Conservation (phyloP, 2,113 vertebrate genomes). For the Corythornis vintsioides region DNA sequence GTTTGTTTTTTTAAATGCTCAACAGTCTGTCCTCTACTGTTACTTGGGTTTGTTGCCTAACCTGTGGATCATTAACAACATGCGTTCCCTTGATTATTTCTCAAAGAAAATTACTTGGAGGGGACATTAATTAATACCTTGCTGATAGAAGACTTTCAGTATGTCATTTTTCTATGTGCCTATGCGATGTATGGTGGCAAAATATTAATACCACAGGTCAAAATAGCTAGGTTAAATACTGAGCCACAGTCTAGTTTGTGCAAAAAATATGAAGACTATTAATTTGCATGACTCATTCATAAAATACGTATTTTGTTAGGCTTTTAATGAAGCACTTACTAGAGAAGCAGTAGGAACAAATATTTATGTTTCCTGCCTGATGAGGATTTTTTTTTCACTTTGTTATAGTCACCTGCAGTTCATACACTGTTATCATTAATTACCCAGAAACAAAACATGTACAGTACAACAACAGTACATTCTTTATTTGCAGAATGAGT, state of each 20-base stretch:
- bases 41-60: not conserved
- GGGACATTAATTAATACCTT: not conserved
- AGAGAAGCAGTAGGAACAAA: conserved; percentile 2
- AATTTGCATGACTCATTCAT: conserved; percentile 10
- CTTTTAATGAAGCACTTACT: conserved; percentile 37
- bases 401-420: conserved; percentile 40
- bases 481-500: conserved; percentile 71
- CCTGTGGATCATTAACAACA: not conserved
- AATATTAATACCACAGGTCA: not conserved
- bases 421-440: conserved; percentile 58
- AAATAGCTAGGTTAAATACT: not conserved
- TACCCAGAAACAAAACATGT: conserved; percentile 43
- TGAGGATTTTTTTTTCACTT: conserved; percentile 17
- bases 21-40: not conserved
- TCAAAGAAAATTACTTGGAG: not conserved
- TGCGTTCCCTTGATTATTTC: not conserved
- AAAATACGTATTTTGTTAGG: not conserved
- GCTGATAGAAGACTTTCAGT: not conserved
- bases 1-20: not conserved
- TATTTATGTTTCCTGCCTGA: conserved; percentile 16
- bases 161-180: not conserved
- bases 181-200: not conserved
- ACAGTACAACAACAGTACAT: conserved; percentile 54
- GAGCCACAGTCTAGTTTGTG: not conserved
- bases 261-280: not conserved